Base-by-base conservation (phyloP, 2,888 invertebrate species). In the Trichacis sp. region DNA sequence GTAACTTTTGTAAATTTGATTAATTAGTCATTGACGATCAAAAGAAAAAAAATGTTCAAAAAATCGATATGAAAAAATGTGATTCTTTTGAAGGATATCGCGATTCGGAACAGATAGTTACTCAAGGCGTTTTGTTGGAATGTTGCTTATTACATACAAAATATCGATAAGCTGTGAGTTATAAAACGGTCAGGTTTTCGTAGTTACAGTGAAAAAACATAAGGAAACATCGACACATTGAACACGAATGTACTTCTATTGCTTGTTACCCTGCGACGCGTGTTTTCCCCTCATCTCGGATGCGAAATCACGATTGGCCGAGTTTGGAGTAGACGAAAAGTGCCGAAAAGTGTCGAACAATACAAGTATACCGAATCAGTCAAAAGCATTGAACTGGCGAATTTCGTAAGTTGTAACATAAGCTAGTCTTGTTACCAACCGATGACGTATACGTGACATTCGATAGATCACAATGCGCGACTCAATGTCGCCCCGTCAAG, bases 221-320 rank as follows among this genome's bases (percentile, higher is more conserved):
- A 53, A 55, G 58, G 61, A 63, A 69, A 76, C 67, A 76, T 72
- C 76, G 73, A 74, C 69, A 76, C 70, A 73, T 68, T 72, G 74
- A 73, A 73, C 64, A 73, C 71, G 77, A 70, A 68, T 73, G 71
- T 73, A 74, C 63, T 68, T 71, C 73, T 73, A 73, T 73, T 64
- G 69, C 66, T 69, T 64, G n/a, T 66, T 71, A 69, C 73, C 73
- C 65, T 56, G 68, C 72, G 74, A 71, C 62, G 70, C 68, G 66
- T 60, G 63, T 70, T 65, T 53, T 64, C 61, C 61, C 47, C 63
- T 62, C 57, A 63, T 57, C 11, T 46, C 36, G 30, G 38, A 53
- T 38, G 48, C 42, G 45, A 55, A 33, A 60, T 64, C 56, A 62
- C 71, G 70, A 63, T 51, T 60, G 64, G 55, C 49, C 65, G 63